Evolutionary conservation across 2,888 invertebrate genomes (phyloP), one percentile per base, ranked within the genome.

Genomic region (Lydus trimaculatus): DNA sequence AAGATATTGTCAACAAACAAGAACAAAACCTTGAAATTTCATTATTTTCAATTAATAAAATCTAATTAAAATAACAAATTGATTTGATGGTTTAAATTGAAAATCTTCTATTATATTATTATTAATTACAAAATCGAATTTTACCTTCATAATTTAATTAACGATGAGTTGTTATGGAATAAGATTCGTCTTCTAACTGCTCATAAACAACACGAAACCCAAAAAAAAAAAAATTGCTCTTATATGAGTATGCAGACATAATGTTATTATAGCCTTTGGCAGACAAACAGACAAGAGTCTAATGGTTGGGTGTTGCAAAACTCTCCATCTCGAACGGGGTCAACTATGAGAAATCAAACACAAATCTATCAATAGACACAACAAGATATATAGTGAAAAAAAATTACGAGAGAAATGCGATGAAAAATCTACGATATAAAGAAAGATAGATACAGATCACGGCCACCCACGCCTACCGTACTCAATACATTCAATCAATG

Each of bases 331-430:
- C 78, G 72, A 82, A 80, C 79, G 81, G 80, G 81, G 82, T 82
- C 81, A 81, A 76, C 80, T 79, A 78, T 78, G 80, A 79, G 82
- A 82, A 82, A 81, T 81, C 82, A 80, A 80, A 81, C 78, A 78
- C 71, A 75, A 80, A 81, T 77, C 43, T 43, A 43, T 43, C 48
- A 52, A 52, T 52, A 52, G 48, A 52, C 8, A 52, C 59, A 61
- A 65, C 48, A 52, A 23, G 9, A 23, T 4, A 52, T 17, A 43
- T 1, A 13, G n/a, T n/a, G 17, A 23, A 52, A 23, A 52, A 23
- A 23, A 23, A 17, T 20, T 9, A n/a, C 43, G 8, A 43, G 43
- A 43, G 43, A 43, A 43, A 43, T 43, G 43, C 43, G 43, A 43
- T 43, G 43, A 52, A 23, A 52, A 52, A 23, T 52, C 2, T 52